These are phyloP conservation scores for Drosophila leontia DNA, from an alignment of 1,140 invertebrate genomes.

Conservation along the genomic window DNA sequence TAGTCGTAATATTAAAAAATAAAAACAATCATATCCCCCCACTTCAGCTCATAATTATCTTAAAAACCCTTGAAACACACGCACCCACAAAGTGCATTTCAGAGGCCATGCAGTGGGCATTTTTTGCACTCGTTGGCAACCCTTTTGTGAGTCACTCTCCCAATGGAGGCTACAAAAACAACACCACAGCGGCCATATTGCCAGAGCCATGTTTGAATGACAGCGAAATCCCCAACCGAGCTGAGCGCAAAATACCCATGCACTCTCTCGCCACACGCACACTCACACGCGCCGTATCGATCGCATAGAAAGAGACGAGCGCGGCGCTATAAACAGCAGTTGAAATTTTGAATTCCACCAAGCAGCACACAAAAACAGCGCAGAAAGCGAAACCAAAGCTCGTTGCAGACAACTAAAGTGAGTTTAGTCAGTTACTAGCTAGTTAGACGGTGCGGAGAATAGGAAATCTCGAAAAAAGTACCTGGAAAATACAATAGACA, in stretches of 20 bases:
- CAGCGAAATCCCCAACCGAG: conserved; percentile 62
- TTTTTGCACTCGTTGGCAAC: conserved; percentile 55
- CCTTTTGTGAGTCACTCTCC: conserved; percentile 65
- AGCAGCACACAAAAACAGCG: conserved; percentile 61
- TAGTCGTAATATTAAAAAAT: background rate
- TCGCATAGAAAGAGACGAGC: conserved; percentile 76
- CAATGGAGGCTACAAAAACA: conserved; percentile 47
- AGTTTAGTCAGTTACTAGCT: conserved; percentile 54
- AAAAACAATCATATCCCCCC: background rate
- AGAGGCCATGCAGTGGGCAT: conserved; percentile 16
- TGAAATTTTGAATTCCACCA: conserved; percentile 61
- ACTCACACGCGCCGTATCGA: conserved; percentile 45
- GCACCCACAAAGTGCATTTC: conserved; percentile 7
- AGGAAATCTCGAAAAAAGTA: background rate
- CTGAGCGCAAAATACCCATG: conserved; percentile 75
- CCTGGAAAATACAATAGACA: background rate
- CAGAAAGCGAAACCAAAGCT: conserved; percentile 33
- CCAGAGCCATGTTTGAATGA: conserved; percentile 66
- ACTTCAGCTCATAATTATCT: conserved; percentile 1
- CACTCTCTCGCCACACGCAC: conserved; percentile 46
- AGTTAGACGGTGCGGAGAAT: conserved; percentile 12
- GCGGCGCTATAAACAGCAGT: conserved; percentile 84
- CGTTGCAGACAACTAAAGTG: conserved; percentile 52
- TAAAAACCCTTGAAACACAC: conserved; percentile 10
- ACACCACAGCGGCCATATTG: conserved; percentile 72